phyloP scores from a whole-genome alignment of 2,888 invertebrate species.

The Patella depressa region DNA sequence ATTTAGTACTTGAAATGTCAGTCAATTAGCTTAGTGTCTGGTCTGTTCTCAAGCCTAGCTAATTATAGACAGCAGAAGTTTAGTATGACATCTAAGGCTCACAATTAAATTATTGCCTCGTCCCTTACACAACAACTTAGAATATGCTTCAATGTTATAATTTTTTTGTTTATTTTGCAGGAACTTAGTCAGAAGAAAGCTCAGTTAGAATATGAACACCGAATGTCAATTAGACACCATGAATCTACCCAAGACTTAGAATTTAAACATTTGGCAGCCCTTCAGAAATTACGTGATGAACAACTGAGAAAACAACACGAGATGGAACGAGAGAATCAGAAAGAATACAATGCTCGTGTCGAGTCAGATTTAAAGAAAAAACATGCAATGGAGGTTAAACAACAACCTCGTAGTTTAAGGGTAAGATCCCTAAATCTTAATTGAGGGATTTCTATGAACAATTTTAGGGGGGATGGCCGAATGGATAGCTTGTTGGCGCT shows the following conservation, averaged over 20 bases:
- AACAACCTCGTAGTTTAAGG: constrained; percentile 98
- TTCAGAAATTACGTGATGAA: constrained; percentile 82
- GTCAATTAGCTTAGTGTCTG: no score
- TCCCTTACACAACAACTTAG: no score
- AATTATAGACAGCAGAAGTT: no score
- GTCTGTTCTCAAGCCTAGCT: no score
- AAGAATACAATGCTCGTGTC: constrained; percentile 93
- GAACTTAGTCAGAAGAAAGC: constrained; percentile 95
- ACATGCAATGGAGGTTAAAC: constrained; percentile 95
- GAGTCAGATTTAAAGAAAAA: constrained; percentile 95
- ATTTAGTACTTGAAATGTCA: no score
- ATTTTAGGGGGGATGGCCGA: no score
- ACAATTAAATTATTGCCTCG: no score
- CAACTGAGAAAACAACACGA: constrained; percentile 89
- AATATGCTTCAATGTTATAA: neutral
- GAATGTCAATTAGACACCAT: constrained; percentile 94
- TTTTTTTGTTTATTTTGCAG: constrained; percentile 73
- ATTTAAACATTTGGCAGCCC: constrained; percentile 93
- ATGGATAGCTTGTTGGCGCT: no score
- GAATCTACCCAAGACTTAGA: constrained; percentile 97
- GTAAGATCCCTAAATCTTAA: constrained; percentile 72
- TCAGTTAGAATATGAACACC: constrained; percentile 94
- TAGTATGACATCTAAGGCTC: no score
- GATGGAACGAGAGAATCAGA: constrained; percentile 89
- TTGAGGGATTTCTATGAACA: no score